Percentiles rank a stretch among this genome's conserved stretches.
phyloP scores from a whole-genome alignment of 2,888 invertebrate species.

The Aspidiotus rigidus region DNA sequence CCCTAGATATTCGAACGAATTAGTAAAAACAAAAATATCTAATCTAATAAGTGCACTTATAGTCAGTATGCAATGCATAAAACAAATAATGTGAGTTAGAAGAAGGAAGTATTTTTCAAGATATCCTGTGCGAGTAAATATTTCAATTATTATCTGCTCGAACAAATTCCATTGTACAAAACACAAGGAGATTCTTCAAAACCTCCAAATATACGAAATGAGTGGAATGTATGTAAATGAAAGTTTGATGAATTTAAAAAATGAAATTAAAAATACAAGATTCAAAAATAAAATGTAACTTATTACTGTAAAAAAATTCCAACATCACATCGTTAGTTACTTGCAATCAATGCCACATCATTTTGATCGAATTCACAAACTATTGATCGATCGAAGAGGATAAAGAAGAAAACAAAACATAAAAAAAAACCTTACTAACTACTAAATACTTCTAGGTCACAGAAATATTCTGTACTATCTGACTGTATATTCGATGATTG shows the following conservation, averaged over 20 bases:
- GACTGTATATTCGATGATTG: not conserved
- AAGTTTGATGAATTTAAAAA: not conserved
- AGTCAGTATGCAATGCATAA: conserved; percentile 29
- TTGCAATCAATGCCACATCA: not conserved
- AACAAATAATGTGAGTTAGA: not conserved
- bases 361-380: not conserved
- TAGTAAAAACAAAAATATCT: not conserved
- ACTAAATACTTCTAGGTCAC: not conserved
- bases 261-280: conserved; percentile 3
- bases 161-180: too few species aligned
- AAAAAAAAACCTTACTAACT: not conserved
- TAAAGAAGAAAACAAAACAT: not conserved
- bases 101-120: not conserved
- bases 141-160: too few species aligned
- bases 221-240: not conserved
- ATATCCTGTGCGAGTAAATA: too few species aligned
- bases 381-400: not conserved
- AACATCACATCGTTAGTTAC: conserved; percentile 17
- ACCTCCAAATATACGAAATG: not conserved
- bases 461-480: too few species aligned
- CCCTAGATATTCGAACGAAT: too few species aligned
- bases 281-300: not conserved
- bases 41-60: conserved; percentile 32
- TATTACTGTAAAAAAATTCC: not conserved
- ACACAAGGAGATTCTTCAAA: too few species aligned